Evolutionary conservation across 1,140 invertebrate species (phyloP).

Genomic region (Conus ventricosus): DNA sequence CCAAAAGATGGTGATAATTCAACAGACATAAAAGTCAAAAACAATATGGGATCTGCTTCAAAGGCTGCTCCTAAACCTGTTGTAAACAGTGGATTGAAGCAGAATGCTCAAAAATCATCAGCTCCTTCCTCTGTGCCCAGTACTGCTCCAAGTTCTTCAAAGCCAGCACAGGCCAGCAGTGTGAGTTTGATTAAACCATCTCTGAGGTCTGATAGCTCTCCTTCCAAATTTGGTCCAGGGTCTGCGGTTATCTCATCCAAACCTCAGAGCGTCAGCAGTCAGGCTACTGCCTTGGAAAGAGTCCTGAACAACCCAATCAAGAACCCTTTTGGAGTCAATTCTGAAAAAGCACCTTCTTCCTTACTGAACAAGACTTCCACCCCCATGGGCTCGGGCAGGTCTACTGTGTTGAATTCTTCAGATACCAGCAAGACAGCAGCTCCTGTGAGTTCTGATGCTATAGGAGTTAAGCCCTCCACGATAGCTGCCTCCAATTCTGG

Average conservation of each 20-base stretch:
- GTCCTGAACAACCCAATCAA: slow-evolving; percentile 11
- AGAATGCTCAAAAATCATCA: not conserved
- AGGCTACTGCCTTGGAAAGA: not conserved
- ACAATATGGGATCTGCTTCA: not conserved
- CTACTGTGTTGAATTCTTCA: not conserved
- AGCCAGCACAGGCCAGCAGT: not conserved
- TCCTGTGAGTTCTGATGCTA: not conserved
- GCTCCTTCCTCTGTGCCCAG: not conserved
- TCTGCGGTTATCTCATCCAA: not conserved
- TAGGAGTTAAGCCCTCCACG: not conserved
- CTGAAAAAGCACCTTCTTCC: not conserved
- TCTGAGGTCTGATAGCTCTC: not conserved
- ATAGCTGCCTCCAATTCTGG: not conserved
- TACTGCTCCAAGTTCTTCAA: not conserved
- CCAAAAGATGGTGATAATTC: not conserved
- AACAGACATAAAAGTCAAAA: not conserved
- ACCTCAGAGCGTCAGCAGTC: not conserved
- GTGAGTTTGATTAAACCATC: not conserved
- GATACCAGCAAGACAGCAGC: not conserved
- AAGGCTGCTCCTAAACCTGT: not conserved
- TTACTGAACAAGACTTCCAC: not conserved
- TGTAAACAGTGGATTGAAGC: not conserved
- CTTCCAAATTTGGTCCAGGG: not conserved
- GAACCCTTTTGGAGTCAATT: not conserved
- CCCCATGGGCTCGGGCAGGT: not conserved